A percentile compares a stretch with the other conserved stretches of the same genome.
phyloP scores from a whole-genome alignment of 2,113 vertebrate genomes.

The Chloropsis hardwickii region DNA sequence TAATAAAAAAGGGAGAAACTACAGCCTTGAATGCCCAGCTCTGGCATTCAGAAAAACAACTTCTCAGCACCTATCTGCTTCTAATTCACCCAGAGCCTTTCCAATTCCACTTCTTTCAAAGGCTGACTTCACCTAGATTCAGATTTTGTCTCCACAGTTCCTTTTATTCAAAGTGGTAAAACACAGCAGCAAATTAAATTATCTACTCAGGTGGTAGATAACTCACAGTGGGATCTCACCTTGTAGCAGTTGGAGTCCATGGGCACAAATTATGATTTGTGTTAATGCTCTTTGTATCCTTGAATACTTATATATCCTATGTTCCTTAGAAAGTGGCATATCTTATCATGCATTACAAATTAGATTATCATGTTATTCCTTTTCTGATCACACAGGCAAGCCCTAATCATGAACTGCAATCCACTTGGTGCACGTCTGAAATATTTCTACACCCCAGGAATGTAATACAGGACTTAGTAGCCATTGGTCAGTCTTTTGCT shows the following conservation, averaged over 20 bases:
- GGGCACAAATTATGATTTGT: not conserved
- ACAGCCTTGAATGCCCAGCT: not conserved
- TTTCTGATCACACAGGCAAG: not conserved
- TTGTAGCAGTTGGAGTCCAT: not conserved
- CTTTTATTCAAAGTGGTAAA: not conserved
- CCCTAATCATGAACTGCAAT: not conserved
- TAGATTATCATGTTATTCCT: not conserved
- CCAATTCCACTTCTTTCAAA: not conserved
- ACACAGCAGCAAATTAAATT: not conserved
- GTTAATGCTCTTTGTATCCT: not conserved
- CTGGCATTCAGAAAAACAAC: not conserved
- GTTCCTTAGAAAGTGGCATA: not conserved
- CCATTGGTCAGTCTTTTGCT: not conserved
- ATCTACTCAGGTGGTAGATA: not conserved
- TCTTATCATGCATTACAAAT: not conserved
- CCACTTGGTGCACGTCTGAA: not conserved
- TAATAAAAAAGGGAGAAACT: no score
- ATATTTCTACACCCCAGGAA: not conserved
- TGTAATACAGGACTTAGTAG: not conserved
- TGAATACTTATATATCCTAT: rapidly evolving
- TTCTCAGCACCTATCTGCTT: not conserved
- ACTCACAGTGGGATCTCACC: not conserved
- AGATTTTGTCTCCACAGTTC: not conserved
- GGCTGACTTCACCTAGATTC: not conserved
- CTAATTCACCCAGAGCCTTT: not conserved